These are phyloP conservation scores for Boleophthalmus pectinirostris DNA, from an alignment of 2,113 vertebrate genomes.

Conservation along the genomic window DNA sequence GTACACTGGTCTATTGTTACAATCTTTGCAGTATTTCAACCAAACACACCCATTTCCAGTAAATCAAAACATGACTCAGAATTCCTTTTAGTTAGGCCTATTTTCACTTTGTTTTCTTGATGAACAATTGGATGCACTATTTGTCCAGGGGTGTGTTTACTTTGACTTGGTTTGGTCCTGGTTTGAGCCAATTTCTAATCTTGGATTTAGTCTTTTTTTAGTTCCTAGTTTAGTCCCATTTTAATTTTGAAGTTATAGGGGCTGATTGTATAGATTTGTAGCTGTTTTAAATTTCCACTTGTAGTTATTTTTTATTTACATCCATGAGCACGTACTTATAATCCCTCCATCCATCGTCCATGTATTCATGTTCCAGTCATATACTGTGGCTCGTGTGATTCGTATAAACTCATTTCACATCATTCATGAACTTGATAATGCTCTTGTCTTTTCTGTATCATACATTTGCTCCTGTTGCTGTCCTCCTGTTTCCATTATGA, in stretches of 20 bases:
- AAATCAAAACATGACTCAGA: too few species aligned
- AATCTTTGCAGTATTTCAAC: too few species aligned
- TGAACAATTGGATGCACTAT: too few species aligned
- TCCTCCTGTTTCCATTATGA: neutral
- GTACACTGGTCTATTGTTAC: too few species aligned
- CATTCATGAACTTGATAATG: neutral
- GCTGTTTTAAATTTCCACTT: neutral
- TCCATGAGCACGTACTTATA: neutral
- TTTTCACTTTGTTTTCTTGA: too few species aligned
- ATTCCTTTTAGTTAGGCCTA: too few species aligned
- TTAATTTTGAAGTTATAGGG: neutral
- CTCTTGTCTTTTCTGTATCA: neutral
- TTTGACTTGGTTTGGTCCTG: neutral
- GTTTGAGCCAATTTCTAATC: too few species aligned
- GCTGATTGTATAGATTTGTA: too few species aligned
- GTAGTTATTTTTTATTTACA: neutral
- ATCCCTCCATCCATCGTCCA: neutral
- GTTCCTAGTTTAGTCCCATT: neutral
- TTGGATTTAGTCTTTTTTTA: too few species aligned
- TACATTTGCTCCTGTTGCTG: neutral
- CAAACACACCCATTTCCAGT: too few species aligned
- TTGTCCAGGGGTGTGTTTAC: too few species aligned
- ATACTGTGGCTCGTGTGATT: neutral
- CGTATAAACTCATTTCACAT: neutral
- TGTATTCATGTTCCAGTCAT: neutral